phyloP scores from a whole-genome alignment of 2,888 invertebrate genomes.

The Amphipoea oculea region DNA sequence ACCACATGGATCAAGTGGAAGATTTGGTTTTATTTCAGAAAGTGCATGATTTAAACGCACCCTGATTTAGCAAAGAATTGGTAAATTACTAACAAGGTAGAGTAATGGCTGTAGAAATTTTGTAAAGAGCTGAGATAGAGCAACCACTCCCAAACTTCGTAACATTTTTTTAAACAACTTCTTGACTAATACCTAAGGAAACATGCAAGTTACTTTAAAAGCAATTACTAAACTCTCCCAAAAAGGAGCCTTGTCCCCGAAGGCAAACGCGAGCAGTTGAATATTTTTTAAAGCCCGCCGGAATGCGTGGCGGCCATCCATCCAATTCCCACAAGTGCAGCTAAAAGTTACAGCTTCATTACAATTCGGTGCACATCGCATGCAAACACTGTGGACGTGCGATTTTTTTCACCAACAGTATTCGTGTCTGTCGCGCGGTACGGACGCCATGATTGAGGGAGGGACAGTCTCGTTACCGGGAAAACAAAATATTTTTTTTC shows the following conservation, averaged over 20 bases:
- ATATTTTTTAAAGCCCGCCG: constrained; percentile 37
- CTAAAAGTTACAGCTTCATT: constrained; percentile 68
- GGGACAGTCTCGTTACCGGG: background rate
- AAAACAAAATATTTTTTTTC: background rate
- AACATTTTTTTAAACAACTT: background rate
- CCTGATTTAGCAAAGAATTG: too few relatives aligned
- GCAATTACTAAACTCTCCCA: constrained; percentile 8
- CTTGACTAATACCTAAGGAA: background rate
- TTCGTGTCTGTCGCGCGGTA: constrained; percentile 64
- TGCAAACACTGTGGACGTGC: constrained; percentile 73
- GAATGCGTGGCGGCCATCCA: constrained; percentile 55
- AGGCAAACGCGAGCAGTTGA: constrained; percentile 29
- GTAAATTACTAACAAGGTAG: background rate
- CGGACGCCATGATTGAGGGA: constrained; percentile 17
- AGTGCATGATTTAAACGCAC: background rate
- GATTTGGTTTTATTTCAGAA: background rate
- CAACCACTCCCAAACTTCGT: background rate
- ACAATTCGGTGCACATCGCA: constrained; percentile 73
- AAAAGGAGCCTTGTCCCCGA: constrained; percentile 20
- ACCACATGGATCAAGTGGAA: background rate
- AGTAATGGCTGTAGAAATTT: background rate
- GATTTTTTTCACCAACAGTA: constrained; percentile 67
- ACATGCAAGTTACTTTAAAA: background rate
- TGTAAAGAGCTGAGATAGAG: too few relatives aligned
- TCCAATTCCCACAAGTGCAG: constrained; percentile 71